A percentile compares a stretch with the other conserved stretches of the same genome.
Evolutionary conservation across 2,888 invertebrate genomes (phyloP).

Genomic region (Heliconius cydno): DNA sequence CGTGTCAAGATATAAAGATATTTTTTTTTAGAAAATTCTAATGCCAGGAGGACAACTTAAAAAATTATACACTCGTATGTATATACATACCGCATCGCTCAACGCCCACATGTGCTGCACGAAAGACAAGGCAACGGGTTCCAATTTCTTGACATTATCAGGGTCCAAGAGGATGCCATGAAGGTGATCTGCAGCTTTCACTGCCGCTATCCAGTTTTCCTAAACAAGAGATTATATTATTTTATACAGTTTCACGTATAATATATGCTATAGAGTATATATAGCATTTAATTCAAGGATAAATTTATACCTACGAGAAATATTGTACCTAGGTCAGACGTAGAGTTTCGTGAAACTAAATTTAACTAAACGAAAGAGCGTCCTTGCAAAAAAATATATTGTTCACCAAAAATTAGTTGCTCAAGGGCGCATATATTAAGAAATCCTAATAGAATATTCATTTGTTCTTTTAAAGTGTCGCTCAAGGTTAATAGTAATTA

Average conservation of each 20-base stretch:
- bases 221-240: slow-evolving; percentile 44
- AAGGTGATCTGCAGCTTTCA: slow-evolving; percentile 76
- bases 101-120: slow-evolving; percentile 80
- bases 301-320: not conserved
- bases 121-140: slow-evolving; percentile 71
- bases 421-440: slow-evolving; percentile 39
- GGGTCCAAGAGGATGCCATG: slow-evolving; percentile 71
- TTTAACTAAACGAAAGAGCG: not conserved
- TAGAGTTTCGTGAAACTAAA: not conserved
- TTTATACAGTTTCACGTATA: no score
- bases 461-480: slow-evolving; percentile 33
- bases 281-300: not conserved
- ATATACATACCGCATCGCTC: slow-evolving; percentile 66
- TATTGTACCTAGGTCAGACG: not conserved
- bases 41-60: not conserved
- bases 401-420: slow-evolving; percentile 27
- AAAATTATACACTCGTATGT: not conserved
- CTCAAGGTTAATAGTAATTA: slow-evolving; percentile 30
- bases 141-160: slow-evolving; percentile 65
- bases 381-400: slow-evolving; percentile 33
- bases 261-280: no score
- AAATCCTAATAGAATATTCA: slow-evolving; percentile 31
- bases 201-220: slow-evolving; percentile 80
- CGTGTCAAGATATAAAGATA: not conserved
- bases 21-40: no score